Conservation (phyloP, 2,888 invertebrate genomes). For the Diachrysia chrysitis region DNA sequence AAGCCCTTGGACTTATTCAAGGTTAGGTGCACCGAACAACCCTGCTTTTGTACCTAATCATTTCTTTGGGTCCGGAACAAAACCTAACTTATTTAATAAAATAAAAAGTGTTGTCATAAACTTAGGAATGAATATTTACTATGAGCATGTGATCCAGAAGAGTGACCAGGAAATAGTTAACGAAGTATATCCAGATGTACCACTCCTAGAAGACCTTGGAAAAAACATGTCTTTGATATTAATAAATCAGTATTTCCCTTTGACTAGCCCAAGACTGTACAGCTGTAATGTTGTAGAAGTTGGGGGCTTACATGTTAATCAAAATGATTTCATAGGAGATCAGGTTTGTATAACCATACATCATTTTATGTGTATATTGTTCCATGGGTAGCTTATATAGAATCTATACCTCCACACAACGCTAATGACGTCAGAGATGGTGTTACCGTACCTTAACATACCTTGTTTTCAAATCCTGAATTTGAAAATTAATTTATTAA, state of each 20-base stretch:
- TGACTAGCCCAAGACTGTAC: constrained; percentile 82
- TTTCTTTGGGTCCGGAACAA: constrained; percentile 78
- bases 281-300: constrained; percentile 85
- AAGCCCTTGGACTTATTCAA: constrained; percentile 88
- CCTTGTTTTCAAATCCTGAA: no score
- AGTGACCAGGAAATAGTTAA: constrained; percentile 59
- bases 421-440: no score
- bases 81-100: constrained; percentile 78
- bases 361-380: not conserved
- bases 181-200: constrained; percentile 57
- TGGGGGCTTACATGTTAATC: constrained; percentile 72
- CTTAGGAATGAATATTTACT: constrained; percentile 56
- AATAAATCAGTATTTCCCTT: constrained; percentile 86
- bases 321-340: not conserved
- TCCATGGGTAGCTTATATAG: no score
- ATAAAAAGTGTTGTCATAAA: constrained; percentile 76
- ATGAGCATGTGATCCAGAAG: constrained; percentile 54
- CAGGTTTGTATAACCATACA: not conserved
- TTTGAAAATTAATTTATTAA: no score
- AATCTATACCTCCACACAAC: no score
- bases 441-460: no score
- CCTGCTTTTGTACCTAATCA: constrained; percentile 88
- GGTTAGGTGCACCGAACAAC: constrained; percentile 88
- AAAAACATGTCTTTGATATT: constrained; percentile 61
- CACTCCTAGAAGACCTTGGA: constrained; percentile 62